Conservation (phyloP, 2,888 invertebrate genomes). For the Microchrysa polita region DNA sequence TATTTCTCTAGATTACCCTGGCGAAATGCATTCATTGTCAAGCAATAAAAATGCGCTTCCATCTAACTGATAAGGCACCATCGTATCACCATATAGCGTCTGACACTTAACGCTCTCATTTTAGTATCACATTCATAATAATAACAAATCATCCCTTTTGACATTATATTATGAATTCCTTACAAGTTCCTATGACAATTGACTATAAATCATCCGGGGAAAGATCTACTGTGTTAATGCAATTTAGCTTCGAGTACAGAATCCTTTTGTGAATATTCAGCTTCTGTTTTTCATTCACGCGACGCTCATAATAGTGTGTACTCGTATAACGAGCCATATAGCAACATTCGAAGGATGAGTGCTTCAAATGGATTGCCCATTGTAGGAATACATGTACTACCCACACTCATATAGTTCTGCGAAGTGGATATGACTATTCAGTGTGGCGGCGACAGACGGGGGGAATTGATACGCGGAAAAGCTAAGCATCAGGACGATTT, state of each 20-base stretch:
- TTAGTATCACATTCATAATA: constrained; percentile 19
- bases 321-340: no score
- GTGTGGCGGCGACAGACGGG: no score
- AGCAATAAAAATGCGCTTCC: no score
- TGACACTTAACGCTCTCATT: constrained; percentile 1
- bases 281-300: background rate
- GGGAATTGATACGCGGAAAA: background rate
- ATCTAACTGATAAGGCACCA: no score
- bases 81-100: background rate
- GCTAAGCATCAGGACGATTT: background rate
- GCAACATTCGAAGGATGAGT: no score
- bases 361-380: no score
- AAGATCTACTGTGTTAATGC: constrained; percentile 33
- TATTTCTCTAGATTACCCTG: no score
- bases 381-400: no score
- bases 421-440: no score
- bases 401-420: no score
- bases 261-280: constrained; percentile 19
- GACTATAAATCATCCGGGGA: constrained; percentile 46
- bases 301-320: background rate
- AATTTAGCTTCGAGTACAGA: constrained; percentile 32
- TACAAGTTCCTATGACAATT: constrained; percentile 46
- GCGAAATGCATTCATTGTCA: no score
- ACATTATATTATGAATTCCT: constrained; percentile 45
- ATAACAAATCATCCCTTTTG: constrained; percentile 44